These are phyloP conservation scores for Leucozona laternaria DNA, from an alignment of 2,888 invertebrate genomes.

Conservation along the genomic window DNA sequence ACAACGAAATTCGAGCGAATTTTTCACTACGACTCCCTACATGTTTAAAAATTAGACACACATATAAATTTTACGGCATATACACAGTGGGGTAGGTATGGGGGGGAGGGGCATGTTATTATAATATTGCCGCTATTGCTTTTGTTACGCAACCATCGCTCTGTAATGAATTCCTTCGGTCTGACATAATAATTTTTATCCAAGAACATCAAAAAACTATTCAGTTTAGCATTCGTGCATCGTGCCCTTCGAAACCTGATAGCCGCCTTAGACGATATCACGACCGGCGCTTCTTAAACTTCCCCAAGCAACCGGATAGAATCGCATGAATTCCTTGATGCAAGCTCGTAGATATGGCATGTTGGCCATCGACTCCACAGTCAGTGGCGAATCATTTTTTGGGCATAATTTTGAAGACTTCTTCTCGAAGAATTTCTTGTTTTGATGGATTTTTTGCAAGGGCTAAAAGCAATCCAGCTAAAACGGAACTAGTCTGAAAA, in stretches of 20 bases:
- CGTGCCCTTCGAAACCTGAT: conserved; percentile 86
- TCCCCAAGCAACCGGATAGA: conserved; percentile 86
- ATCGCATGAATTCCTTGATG: conserved; percentile 89
- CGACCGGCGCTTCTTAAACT: conserved; percentile 85
- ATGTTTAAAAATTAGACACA: no score
- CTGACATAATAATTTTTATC: conserved; percentile 86
- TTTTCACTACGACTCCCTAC: no score
- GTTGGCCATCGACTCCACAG: conserved; percentile 83
- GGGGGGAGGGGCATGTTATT: no score
- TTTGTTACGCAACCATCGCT: conserved; percentile 87
- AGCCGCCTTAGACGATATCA: conserved; percentile 87
- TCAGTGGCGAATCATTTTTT: conserved; percentile 83
- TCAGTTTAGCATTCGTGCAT: conserved; percentile 86
- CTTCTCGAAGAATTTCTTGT: conserved; percentile 87
- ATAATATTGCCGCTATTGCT: conserved; percentile 69
- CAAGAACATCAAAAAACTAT: conserved; percentile 85
- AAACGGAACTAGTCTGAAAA: conserved; percentile 81
- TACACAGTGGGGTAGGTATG: no score
- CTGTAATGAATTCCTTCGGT: conserved; percentile 87
- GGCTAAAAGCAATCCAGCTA: conserved; percentile 77
- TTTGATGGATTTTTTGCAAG: conserved; percentile 87
- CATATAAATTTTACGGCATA: no score
- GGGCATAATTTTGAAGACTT: conserved; percentile 84
- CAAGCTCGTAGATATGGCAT: conserved; percentile 89
- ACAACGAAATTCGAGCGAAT: no score